Conservation (phyloP, 2,888 invertebrate genomes). For the Eugnorisma glareosa region DNA sequence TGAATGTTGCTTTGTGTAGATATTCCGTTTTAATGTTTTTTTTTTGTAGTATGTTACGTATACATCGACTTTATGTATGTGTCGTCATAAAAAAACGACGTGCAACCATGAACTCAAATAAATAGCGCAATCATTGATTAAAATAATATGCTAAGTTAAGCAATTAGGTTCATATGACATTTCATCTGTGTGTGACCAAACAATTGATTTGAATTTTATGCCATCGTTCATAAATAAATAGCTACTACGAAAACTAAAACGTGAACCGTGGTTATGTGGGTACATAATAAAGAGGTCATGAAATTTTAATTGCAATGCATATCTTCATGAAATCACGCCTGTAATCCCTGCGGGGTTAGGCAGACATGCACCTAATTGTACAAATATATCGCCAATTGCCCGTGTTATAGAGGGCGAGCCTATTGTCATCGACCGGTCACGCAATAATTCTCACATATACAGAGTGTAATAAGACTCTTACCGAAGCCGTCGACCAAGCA, state of each 20-base stretch:
- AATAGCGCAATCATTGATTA: neutral
- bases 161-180: neutral
- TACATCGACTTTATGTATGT: neutral
- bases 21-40: neutral
- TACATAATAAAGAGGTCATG: neutral
- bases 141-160: neutral
- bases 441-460: too few relatives aligned
- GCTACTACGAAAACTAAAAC: neutral
- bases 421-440: too few relatives aligned
- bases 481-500: too few relatives aligned
- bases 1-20: constrained; percentile 24
- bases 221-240: neutral
- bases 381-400: too few relatives aligned
- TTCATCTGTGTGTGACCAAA: neutral
- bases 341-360: too few relatives aligned
- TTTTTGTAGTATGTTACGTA: neutral
- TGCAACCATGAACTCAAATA: neutral
- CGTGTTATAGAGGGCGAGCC: too few relatives aligned
- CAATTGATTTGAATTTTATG: constrained; percentile 13
- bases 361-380: too few relatives aligned
- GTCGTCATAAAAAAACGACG: neutral
- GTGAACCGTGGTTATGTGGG: neutral
- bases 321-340: too few relatives aligned
- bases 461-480: too few relatives aligned
- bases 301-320: constrained; percentile 5